These are phyloP conservation scores for Neofelis nebulosa DNA, from an alignment of 2,113 vertebrate species.

Conservation along the genomic window DNA sequence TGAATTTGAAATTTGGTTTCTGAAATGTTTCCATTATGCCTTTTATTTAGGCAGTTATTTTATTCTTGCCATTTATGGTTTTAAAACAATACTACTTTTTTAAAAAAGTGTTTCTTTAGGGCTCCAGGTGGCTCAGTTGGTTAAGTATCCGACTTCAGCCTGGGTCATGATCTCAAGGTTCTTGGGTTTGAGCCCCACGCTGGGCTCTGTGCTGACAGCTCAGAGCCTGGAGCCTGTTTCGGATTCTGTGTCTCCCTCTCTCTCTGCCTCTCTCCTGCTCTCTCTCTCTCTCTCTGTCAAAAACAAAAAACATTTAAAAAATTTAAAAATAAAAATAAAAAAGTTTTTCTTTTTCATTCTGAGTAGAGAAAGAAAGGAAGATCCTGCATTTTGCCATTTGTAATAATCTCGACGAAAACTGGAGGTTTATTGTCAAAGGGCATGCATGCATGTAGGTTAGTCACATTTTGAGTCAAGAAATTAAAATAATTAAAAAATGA, in stretches of 20 bases:
- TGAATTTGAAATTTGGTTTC: not conserved
- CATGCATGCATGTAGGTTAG: not conserved
- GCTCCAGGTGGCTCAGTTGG: too few species aligned
- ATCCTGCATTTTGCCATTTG: not conserved
- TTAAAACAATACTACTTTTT: not conserved
- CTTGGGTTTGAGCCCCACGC: too few species aligned
- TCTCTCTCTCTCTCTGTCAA: too few species aligned
- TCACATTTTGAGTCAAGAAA: slow-evolving; percentile 44
- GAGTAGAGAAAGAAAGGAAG: not conserved
- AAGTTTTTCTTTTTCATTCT: not conserved
- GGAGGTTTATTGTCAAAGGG: slow-evolving; percentile 10
- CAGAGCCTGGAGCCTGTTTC: too few species aligned
- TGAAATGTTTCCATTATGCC: not conserved
- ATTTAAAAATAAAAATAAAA: not conserved
- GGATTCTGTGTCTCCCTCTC: too few species aligned
- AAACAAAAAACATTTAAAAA: too few species aligned
- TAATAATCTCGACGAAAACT: not conserved
- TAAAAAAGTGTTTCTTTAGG: not conserved
- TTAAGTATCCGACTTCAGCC: too few species aligned
- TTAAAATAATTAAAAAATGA: not conserved
- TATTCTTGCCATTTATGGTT: not conserved
- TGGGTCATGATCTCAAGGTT: too few species aligned
- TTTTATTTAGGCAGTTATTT: not conserved
- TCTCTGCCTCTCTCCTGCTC: too few species aligned
- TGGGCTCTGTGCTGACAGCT: too few species aligned